Percentiles rank a stretch among this genome's conserved stretches.
Conservation (phyloP, 2,888 invertebrate species). For the Exephanes ischioxanthus region DNA sequence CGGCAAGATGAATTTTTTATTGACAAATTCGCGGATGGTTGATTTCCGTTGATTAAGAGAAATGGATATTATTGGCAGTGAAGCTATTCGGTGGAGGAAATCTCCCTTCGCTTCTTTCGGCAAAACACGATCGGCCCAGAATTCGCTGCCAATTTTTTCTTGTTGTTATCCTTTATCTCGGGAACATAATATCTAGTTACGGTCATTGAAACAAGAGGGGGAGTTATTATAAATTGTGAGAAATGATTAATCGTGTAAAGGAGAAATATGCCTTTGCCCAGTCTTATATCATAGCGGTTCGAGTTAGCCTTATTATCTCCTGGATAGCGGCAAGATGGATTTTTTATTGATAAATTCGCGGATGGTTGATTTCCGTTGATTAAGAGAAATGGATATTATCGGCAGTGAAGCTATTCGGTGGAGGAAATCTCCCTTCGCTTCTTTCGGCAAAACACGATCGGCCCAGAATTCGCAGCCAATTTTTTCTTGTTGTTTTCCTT, state of each 20-base stretch:
- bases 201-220: slow-evolving; percentile 17
- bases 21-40: not conserved
- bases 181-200: slow-evolving; percentile 64
- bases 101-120: slow-evolving; percentile 12
- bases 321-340: not conserved
- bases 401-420: slow-evolving; percentile 21
- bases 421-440: not conserved
- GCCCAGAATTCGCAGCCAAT: slow-evolving; percentile 26
- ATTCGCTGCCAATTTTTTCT: slow-evolving; percentile 37
- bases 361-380: slow-evolving; percentile 7
- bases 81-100: not conserved
- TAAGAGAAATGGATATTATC: slow-evolving; percentile 33
- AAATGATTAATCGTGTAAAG: slow-evolving; percentile 41
- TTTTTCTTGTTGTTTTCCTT: slow-evolving; percentile 20
- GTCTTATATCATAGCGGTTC: not conserved
- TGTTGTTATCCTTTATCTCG: slow-evolving; percentile 1
- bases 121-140: slow-evolving; percentile 8
- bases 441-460: slow-evolving; percentile 5
- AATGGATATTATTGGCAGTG: slow-evolving; percentile 44
- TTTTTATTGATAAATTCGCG: not conserved
- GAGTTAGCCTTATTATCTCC: slow-evolving; percentile 3
- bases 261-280: not conserved
- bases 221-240: slow-evolving; percentile 22
- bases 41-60: slow-evolving; percentile 15
- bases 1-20: slow-evolving; percentile 6